These are phyloP conservation scores for Drosophila neocordata DNA, from an alignment of 1,140 invertebrate species.

Conservation along the genomic window DNA sequence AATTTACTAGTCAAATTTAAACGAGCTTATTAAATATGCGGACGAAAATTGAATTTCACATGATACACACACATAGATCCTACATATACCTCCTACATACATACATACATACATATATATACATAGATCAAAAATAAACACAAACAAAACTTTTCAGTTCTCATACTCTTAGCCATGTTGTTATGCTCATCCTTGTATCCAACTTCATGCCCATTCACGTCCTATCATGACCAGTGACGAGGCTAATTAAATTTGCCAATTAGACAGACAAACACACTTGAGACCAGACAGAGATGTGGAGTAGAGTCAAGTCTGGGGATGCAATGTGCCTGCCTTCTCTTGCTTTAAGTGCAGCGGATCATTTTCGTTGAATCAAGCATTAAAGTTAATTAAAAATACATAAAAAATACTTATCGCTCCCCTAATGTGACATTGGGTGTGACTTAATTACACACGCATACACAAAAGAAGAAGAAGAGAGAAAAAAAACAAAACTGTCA, in stretches of 20 bases:
- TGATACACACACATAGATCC: not conserved
- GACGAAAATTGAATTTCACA: conserved; percentile 43
- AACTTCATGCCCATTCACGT: conserved; percentile 1
- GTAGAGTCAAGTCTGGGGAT: not conserved
- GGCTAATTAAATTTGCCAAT: conserved; percentile 76
- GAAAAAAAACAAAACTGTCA: conserved; percentile 44
- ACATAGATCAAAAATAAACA: conserved; percentile 20
- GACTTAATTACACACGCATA: conserved; percentile 61
- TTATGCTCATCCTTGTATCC: not conserved
- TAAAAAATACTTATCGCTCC: conserved; percentile 61
- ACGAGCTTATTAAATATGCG: conserved; percentile 48
- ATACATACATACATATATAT: conserved; percentile 4
- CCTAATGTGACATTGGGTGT: conserved; percentile 26
- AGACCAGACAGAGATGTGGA: conserved; percentile 31
- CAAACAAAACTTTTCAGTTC: conserved; percentile 16
- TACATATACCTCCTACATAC: not conserved
- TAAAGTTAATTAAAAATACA: conserved; percentile 78
- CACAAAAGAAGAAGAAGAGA: not conserved
- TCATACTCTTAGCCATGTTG: too few relatives aligned
- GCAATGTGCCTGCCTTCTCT: conserved; percentile 30
- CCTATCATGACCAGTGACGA: conserved; percentile 23
- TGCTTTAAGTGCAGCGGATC: conserved; percentile 15
- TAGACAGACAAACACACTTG: conserved; percentile 70
- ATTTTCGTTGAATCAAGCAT: conserved; percentile 50
- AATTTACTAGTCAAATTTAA: conserved; percentile 33